phyloP scores from a whole-genome alignment of 2,797 vertebrate species.

The Manis javanica region DNA sequence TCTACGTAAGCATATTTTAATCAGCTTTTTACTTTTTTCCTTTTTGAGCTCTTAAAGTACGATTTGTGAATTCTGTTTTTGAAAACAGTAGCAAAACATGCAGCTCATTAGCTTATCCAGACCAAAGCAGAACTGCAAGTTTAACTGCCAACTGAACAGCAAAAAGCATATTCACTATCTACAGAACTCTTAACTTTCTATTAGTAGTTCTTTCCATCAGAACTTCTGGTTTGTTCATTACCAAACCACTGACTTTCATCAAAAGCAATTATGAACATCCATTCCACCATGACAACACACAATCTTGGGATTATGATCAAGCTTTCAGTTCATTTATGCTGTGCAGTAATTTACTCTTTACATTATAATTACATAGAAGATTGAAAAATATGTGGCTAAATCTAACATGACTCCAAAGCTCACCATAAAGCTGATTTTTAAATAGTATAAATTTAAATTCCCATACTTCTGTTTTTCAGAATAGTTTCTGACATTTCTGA shows the following conservation, averaged over 20 bases:
- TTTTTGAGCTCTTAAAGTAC: neutral
- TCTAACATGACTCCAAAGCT: neutral
- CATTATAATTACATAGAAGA: neutral
- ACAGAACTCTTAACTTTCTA: constrained; percentile 43
- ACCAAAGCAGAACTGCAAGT: constrained; percentile 49
- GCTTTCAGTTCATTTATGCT: neutral
- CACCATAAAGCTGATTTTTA: neutral
- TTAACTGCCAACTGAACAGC: constrained; percentile 43
- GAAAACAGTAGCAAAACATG: neutral
- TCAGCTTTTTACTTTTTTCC: neutral
- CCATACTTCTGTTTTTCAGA: neutral
- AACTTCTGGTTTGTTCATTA: constrained; percentile 1
- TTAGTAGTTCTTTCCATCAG: constrained; percentile 40
- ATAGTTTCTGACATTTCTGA: neutral
- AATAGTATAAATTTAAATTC: neutral
- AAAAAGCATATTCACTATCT: constrained; percentile 51
- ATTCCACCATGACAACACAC: neutral
- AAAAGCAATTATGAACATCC: constrained; percentile 54
- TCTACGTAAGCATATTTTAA: constrained; percentile 13
- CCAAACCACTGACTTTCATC: constrained; percentile 23
- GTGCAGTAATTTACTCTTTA: neutral
- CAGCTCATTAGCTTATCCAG: neutral
- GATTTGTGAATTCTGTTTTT: constrained; percentile 18
- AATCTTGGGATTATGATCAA: neutral
- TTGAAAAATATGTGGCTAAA: neutral